These are phyloP conservation scores for Drosophila ficusphila DNA, from an alignment of 1,140 invertebrate species.

Conservation along the genomic window DNA sequence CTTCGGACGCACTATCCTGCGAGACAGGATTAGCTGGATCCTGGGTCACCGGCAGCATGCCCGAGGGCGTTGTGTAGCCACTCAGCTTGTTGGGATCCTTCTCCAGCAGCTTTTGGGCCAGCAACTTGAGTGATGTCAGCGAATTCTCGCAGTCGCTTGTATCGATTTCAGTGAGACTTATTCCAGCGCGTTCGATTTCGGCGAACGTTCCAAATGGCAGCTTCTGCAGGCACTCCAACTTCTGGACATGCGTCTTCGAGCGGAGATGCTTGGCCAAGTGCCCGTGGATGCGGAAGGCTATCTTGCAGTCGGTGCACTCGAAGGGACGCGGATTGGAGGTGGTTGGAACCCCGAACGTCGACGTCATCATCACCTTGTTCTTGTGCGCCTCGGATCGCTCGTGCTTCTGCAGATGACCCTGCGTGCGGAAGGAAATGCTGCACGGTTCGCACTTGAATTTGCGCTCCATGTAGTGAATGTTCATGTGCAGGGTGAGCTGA, in stretches of 20 bases:
- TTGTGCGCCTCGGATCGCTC: constrained; percentile 95
- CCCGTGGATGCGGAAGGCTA: constrained; percentile 97
- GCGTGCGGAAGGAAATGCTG: constrained; percentile 94
- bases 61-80: constrained; percentile 75
- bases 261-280: constrained; percentile 98
- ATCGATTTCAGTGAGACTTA: constrained; percentile 96
- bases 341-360: constrained; percentile 92
- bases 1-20: constrained; percentile 79
- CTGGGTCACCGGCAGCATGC: constrained; percentile 58
- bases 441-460: constrained; percentile 96
- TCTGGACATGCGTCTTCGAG: constrained; percentile 98
- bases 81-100: constrained; percentile 89
- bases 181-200: constrained; percentile 95
- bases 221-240: constrained; percentile 95
- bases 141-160: constrained; percentile 97
- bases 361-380: constrained; percentile 95
- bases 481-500: constrained; percentile 95
- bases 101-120: constrained; percentile 93
- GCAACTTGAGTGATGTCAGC: constrained; percentile 90
- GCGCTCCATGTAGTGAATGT: constrained; percentile 97
- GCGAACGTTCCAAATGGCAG: constrained; percentile 98
- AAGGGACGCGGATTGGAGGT: constrained; percentile 96
- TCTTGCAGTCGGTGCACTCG: constrained; percentile 97
- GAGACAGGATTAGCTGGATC: constrained; percentile 48
- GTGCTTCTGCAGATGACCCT: constrained; percentile 96